A percentile compares a stretch with the other conserved stretches of the same genome.
phyloP scores from a whole-genome alignment of 1,140 invertebrate genomes.

The Drosophila teissieri region DNA sequence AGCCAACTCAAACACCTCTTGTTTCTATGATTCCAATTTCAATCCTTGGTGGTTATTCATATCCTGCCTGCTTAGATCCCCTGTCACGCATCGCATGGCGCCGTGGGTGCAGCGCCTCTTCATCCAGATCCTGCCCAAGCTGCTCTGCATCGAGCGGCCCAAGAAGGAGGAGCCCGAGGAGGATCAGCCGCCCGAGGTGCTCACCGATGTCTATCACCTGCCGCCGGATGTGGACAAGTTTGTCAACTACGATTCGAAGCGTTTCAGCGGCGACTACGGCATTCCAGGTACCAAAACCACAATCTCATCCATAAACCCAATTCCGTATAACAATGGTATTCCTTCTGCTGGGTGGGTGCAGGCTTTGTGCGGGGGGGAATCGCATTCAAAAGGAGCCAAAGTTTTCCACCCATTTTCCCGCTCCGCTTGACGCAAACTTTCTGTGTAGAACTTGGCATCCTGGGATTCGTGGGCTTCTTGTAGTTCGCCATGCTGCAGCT shows the following conservation, averaged over 20 bases:
- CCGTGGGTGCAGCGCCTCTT: conserved; percentile 95
- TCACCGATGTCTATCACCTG: conserved; percentile 90
- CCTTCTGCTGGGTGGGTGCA: neutral
- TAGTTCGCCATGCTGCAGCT: conserved; percentile 20
- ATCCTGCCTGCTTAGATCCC: conserved; percentile 86
- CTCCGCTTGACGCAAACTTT: conserved; percentile 55
- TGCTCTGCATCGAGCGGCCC: conserved; percentile 93
- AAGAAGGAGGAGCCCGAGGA: conserved; percentile 89
- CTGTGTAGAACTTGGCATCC: conserved; percentile 59
- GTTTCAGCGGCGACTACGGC: conserved; percentile 90
- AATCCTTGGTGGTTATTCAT: neutral
- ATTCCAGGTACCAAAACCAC: conserved; percentile 85
- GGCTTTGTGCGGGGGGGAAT: conserved; percentile 24
- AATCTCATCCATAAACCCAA: neutral
- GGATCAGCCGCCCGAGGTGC: conserved; percentile 88
- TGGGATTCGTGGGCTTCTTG: conserved; percentile 23
- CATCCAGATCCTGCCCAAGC: conserved; percentile 94
- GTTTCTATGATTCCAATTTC: neutral
- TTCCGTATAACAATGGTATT: conserved; percentile 27
- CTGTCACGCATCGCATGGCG: conserved; percentile 97
- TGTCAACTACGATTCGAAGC: conserved; percentile 87
- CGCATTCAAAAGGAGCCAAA: conserved; percentile 31
- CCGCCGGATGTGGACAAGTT: conserved; percentile 90
- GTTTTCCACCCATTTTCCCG: conserved; percentile 51
- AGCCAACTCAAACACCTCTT: neutral